A percentile compares a stretch with the other conserved stretches of the same genome.
Evolutionary conservation across 2,113 vertebrate genomes (phyloP).

Genomic region (Petroica traversi): DNA sequence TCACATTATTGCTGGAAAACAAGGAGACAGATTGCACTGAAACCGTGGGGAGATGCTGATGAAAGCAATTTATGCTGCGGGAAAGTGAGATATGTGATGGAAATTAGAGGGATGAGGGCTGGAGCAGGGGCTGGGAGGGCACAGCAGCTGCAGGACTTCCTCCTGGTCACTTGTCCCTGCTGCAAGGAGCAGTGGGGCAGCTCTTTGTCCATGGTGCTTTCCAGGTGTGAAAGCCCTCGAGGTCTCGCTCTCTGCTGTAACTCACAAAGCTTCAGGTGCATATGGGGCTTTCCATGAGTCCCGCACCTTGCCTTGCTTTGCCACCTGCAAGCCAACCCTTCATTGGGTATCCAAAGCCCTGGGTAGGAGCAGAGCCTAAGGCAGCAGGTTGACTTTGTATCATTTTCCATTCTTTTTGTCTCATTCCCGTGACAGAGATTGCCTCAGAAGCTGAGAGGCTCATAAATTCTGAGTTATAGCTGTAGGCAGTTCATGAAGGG

Average conservation of each 20-base stretch:
- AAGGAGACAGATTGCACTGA: background rate
- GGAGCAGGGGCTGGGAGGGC: rapidly evolving
- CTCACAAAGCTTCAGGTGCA: background rate
- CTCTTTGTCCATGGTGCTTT: rapidly evolving
- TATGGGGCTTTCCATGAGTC: background rate
- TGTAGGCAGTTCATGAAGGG: constrained; percentile 53
- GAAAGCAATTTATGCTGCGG: background rate
- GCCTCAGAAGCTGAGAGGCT: constrained; percentile 24
- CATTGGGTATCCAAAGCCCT: background rate
- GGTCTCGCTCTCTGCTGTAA: background rate
- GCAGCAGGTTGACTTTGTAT: background rate
- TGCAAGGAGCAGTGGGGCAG: background rate
- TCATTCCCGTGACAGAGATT: constrained; percentile 30
- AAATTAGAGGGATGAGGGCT: background rate
- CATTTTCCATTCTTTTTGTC: background rate
- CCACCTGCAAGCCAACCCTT: background rate
- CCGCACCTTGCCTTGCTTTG: background rate
- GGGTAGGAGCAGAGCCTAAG: background rate
- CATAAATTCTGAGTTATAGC: constrained; percentile 58
- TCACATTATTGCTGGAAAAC: background rate
- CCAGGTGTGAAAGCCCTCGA: rapidly evolving
- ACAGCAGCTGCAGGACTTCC: background rate
- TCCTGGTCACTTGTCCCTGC: background rate
- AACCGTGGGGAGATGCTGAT: background rate
- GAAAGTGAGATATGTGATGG: background rate